phyloP scores from a whole-genome alignment of 2,888 invertebrate genomes.

The Drosophila multiciliata region DNA sequence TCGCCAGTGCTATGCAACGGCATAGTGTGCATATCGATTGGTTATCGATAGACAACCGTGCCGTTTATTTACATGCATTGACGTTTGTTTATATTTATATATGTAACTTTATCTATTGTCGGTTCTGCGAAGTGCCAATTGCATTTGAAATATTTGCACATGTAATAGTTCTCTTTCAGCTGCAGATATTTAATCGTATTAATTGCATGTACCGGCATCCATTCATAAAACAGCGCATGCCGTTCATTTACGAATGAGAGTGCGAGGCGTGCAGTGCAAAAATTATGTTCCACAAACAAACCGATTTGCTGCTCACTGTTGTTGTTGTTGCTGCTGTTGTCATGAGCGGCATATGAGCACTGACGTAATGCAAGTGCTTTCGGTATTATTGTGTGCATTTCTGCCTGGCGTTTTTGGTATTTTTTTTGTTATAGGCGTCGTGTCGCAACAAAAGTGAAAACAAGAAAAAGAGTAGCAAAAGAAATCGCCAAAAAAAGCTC shows the following conservation, averaged over 20 bases:
- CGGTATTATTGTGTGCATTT: slow-evolving; percentile 59
- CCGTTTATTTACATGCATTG: slow-evolving; percentile 10
- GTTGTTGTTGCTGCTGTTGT: slow-evolving; percentile 45
- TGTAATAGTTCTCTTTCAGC: slow-evolving; percentile 34
- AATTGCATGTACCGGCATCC: slow-evolving; percentile 51
- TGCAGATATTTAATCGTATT: slow-evolving; percentile 26
- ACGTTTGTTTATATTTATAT: slow-evolving; percentile 14
- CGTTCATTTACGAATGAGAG: slow-evolving; percentile 50
- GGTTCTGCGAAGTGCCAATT: neutral
- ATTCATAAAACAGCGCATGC: slow-evolving; percentile 65
- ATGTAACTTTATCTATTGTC: neutral
- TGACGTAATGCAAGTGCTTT: slow-evolving; percentile 60
- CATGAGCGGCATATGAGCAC: slow-evolving; percentile 47
- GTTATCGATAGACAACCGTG: slow-evolving; percentile 14
- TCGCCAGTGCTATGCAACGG: slow-evolving; percentile 51
- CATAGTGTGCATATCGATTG: slow-evolving; percentile 23
- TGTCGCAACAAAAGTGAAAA: slow-evolving; percentile 70
- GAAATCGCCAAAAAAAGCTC: slow-evolving; percentile 26
- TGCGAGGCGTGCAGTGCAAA: slow-evolving; percentile 36
- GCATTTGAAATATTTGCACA: slow-evolving; percentile 20
- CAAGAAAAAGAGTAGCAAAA: slow-evolving; percentile 48
- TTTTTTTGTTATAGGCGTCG: slow-evolving; percentile 32
- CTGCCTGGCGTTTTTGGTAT: slow-evolving; percentile 35
- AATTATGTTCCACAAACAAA: slow-evolving; percentile 72
- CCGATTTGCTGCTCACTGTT: slow-evolving; percentile 41